Evolutionary conservation across 2,113 vertebrate genomes (phyloP), one percentile per base, ranked within the genome.

Genomic region (Herpetotheres cachinnans): DNA sequence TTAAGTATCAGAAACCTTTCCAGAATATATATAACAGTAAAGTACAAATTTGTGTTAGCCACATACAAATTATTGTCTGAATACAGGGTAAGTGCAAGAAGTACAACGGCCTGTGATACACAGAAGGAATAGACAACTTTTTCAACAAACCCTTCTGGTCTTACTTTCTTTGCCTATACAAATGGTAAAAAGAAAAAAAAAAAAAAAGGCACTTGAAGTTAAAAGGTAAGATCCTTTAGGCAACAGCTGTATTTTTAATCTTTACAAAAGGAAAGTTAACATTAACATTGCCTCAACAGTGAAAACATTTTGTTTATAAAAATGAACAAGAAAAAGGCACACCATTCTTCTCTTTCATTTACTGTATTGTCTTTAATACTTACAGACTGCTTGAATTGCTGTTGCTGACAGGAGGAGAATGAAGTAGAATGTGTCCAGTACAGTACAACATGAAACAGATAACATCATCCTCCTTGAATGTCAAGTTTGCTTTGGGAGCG

Each of bases 371-470:
- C 73, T 94, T 34, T 1, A 87, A 82, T 76, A 72, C 36, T 84
- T 85, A 50, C 8, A 2, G 52, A 44, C 21, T 27, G 78, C 52
- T 95, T 80, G 66, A 85, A 62, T 91, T 69, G 73, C 79, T 92
- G 30, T 61, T 40, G 36, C 84, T 91, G 91, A 95, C 82, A 89
- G 52, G n/a, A 90, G 40, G 5, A 95, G 38, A 95, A 94, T 84
- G 73, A 93, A 94, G 70, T 26, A 69, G 74, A 71, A 59, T 36
- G 70, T 44, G 40, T 66, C 49, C 90, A 77, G 95, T 88, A 89
- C 81, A 74, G 72, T 78, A 96, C 91, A 93, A 85, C 49, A 80
- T 38, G 85, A 96, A 95, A 96, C 90, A 61, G 82, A 94, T 96
- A 95, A 93, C 73, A 76, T 95, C 93, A 96, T 94, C 74, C 70